Percentiles rank a stretch among this genome's conserved stretches.
These are phyloP conservation scores for Elaphurus davidianus DNA, from an alignment of 2,113 vertebrate species.

Conservation along the genomic window DNA sequence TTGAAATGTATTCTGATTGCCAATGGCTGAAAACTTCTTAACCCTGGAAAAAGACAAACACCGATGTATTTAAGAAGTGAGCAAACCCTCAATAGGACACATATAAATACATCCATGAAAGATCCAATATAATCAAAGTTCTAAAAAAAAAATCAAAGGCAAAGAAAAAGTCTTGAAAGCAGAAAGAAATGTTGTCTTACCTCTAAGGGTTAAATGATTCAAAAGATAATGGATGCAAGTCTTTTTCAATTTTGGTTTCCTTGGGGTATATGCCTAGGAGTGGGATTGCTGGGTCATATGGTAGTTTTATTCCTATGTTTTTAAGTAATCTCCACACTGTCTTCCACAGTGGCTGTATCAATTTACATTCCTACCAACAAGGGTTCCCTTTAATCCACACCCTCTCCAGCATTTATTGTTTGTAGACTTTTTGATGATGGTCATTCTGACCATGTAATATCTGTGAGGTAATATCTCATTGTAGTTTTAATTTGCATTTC, in stretches of 20 bases:
- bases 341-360: background rate
- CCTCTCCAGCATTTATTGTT: background rate
- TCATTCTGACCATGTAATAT: rapidly evolving
- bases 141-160: background rate
- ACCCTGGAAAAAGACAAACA: background rate
- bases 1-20: background rate
- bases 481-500: background rate
- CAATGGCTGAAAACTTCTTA: background rate
- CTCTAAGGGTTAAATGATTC: background rate
- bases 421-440: background rate
- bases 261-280: background rate
- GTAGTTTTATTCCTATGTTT: background rate
- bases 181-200: background rate
- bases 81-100: background rate
- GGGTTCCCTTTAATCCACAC: background rate
- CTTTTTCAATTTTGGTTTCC: background rate
- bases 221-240: background rate
- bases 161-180: background rate
- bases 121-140: background rate
- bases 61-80: background rate
- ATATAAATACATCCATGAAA: background rate
- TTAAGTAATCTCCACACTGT: background rate
- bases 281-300: background rate
- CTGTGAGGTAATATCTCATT: background rate
- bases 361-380: background rate